Percentiles rank a stretch among this genome's conserved stretches.
Conservation (phyloP, 23 tunicate genomes). For the Oikopleura dioica region DNA sequence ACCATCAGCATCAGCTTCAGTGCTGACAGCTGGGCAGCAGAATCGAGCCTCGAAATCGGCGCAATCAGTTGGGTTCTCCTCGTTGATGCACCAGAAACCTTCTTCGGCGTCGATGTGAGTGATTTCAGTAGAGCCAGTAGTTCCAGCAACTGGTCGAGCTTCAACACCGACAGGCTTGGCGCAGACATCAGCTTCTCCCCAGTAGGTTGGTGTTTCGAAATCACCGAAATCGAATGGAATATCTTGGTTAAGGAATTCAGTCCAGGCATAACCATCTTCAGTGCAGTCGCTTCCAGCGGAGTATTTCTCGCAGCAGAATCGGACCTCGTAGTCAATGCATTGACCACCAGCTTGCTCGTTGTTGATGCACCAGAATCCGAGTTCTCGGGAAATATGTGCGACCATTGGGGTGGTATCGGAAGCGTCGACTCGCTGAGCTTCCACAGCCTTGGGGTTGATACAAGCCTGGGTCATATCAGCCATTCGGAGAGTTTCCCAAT, state of each 20-base stretch:
- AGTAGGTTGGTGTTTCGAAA: not conserved
- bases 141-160: not conserved
- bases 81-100: too few relatives aligned
- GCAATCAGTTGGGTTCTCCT: too few relatives aligned
- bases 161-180: not conserved
- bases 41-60: too few relatives aligned
- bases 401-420: not conserved
- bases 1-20: too few relatives aligned
- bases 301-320: not conserved
- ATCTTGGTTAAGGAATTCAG: not conserved
- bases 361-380: conserved; percentile 11
- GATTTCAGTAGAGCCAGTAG: too few relatives aligned
- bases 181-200: conserved; percentile 1
- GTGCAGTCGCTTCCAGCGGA: not conserved
- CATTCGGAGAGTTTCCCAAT: not conserved
- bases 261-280: conserved; percentile 2
- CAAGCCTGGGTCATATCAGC: not conserved
- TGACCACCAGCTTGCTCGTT: not conserved
- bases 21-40: too few relatives aligned
- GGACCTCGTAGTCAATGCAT: not conserved
- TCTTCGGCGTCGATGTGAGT: too few relatives aligned
- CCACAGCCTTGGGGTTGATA: not conserved
- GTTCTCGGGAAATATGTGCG: not conserved
- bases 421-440: not conserved
- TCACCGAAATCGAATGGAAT: not conserved